Conservation (phyloP, 2,888 invertebrate species). For the Parnassius apollo region DNA sequence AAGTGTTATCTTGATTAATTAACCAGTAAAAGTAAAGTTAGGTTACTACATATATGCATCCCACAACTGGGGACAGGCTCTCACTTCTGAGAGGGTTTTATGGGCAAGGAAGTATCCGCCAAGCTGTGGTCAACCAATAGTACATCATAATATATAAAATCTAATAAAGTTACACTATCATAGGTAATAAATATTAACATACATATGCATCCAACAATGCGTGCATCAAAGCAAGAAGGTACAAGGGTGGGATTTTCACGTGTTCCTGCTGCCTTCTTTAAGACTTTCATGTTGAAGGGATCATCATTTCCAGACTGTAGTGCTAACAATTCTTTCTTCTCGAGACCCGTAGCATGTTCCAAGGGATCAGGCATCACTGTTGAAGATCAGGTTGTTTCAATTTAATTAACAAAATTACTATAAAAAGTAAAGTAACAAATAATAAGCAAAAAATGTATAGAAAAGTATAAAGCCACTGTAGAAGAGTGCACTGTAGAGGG, state of each 20-base stretch:
- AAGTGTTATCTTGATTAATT: too few species aligned
- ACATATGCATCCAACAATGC: slow-evolving; percentile 97
- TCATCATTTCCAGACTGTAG: slow-evolving; percentile 93
- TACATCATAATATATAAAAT: too few species aligned
- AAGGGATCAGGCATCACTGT: slow-evolving; percentile 92
- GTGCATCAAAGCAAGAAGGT: slow-evolving; percentile 93
- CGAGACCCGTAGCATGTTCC: slow-evolving; percentile 96
- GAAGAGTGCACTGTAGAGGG: not conserved
- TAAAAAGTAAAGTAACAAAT: slow-evolving; percentile 1
- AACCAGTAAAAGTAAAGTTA: too few species aligned
- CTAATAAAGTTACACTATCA: not conserved
- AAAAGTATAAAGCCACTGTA: not conserved
- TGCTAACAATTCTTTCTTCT: slow-evolving; percentile 94
- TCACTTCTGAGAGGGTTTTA: too few species aligned
- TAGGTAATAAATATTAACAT: slow-evolving; percentile 44
- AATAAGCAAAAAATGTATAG: too few species aligned
- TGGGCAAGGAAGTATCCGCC: too few species aligned
- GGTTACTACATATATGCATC: too few species aligned
- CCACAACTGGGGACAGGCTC: too few species aligned
- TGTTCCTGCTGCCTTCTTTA: slow-evolving; percentile 91
- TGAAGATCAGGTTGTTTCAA: not conserved
- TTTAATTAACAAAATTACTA: not conserved
- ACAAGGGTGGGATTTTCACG: slow-evolving; percentile 93
- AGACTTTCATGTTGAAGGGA: slow-evolving; percentile 91
- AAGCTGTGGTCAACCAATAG: too few species aligned